Conservation (phyloP, 1,140 invertebrate species). For the Maconellicoccus hirsutus region DNA sequence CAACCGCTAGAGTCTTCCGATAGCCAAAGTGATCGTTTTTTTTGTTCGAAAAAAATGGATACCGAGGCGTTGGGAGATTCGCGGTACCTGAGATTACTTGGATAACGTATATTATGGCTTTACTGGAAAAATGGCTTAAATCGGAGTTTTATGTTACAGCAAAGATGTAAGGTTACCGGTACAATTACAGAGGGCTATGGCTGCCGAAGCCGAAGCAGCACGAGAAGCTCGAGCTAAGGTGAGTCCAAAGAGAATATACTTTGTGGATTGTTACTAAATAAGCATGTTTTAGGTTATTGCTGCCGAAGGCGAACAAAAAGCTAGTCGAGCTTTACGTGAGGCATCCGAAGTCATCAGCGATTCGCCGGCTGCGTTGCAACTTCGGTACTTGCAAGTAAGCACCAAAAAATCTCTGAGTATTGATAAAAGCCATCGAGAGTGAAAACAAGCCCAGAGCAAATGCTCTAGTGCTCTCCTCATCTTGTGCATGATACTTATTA, state of each 20-base stretch:
- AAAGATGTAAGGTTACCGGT: conserved; percentile 79
- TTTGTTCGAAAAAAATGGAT: neutral
- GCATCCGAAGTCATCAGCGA: conserved; percentile 79
- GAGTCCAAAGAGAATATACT: too few relatives aligned
- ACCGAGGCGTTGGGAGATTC: neutral
- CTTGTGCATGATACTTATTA: too few relatives aligned
- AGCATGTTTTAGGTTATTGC: conserved; percentile 51
- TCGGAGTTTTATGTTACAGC: conserved; percentile 39
- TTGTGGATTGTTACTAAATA: too few relatives aligned
- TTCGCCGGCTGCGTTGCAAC: conserved; percentile 63
- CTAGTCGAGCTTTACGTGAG: conserved; percentile 73
- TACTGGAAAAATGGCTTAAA: neutral
- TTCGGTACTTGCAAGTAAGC: conserved; percentile 29
- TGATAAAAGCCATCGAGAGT: too few relatives aligned
- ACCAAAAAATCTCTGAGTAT: too few relatives aligned
- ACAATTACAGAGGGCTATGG: conserved; percentile 74
- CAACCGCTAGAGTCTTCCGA: neutral
- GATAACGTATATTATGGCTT: too few relatives aligned
- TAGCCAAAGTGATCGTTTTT: neutral
- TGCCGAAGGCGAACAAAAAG: conserved; percentile 74
- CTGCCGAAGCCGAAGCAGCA: conserved; percentile 73
- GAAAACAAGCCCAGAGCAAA: too few relatives aligned
- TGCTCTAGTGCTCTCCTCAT: too few relatives aligned
- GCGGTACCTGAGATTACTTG: neutral
- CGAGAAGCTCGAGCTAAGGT: conserved; percentile 57